A percentile compares a stretch with the other conserved stretches of the same genome.
phyloP scores from a whole-genome alignment of 2,888 invertebrate genomes.

The Platycheirus rosarum region DNA sequence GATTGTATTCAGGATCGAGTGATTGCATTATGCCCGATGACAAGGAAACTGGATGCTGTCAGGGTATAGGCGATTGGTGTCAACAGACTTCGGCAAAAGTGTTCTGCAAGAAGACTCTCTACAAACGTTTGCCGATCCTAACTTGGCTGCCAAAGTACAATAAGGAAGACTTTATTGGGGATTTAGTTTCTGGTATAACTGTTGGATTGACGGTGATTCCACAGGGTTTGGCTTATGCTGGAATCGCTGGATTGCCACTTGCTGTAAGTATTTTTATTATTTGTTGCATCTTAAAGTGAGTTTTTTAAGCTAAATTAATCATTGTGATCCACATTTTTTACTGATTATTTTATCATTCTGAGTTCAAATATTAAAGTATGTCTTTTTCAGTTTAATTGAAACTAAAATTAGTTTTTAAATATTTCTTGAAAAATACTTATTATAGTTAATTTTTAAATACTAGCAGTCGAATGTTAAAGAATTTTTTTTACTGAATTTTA shows the following conservation, averaged over 20 bases:
- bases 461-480: too few relatives aligned
- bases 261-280: constrained; percentile 82
- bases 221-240: constrained; percentile 92
- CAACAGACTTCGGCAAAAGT: constrained; percentile 83
- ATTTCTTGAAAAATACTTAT: too few relatives aligned
- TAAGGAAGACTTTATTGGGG: constrained; percentile 89
- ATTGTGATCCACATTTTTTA: too few relatives aligned
- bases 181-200: constrained; percentile 94
- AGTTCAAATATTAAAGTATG: too few relatives aligned
- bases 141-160: constrained; percentile 92
- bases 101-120: constrained; percentile 88
- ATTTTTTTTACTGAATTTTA: too few relatives aligned
- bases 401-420: too few relatives aligned
- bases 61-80: constrained; percentile 77
- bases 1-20: constrained; percentile 79
- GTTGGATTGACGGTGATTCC: constrained; percentile 89
- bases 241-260: constrained; percentile 90
- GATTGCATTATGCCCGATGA: constrained; percentile 83
- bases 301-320: too few relatives aligned
- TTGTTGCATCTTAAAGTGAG: background rate
- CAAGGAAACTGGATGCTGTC: constrained; percentile 77
- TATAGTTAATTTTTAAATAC: too few relatives aligned
- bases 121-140: constrained; percentile 89
- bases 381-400: too few relatives aligned
- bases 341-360: too few relatives aligned